Evolutionary conservation across 2,888 invertebrate species (phyloP).

Genomic region (Oscheius sp.): DNA sequence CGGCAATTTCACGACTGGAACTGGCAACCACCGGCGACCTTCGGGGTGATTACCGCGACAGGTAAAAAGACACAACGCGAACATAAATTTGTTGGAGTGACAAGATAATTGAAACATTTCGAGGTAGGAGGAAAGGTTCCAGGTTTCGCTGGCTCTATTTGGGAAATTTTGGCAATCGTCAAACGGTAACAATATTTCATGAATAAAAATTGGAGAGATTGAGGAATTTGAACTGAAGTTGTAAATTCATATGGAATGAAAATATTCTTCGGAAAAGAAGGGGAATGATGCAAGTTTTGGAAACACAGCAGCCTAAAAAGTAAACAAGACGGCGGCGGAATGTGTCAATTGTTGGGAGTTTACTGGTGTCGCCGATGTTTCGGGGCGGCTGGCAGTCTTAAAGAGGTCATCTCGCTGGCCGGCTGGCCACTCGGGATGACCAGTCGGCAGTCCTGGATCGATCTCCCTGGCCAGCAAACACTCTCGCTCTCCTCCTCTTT

Average conservation of each 20-base stretch:
- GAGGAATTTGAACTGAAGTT: too few relatives aligned
- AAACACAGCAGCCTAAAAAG: neutral
- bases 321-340: neutral
- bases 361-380: neutral
- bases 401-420: slow-evolving; percentile 33
- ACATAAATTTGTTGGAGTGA: too few relatives aligned
- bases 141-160: too few relatives aligned
- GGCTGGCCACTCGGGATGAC: slow-evolving; percentile 34
- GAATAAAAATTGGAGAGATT: too few relatives aligned
- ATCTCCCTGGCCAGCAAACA: slow-evolving; percentile 8
- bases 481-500: neutral
- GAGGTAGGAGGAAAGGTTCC: too few relatives aligned
- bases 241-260: too few relatives aligned
- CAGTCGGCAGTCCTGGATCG: slow-evolving; percentile 34
- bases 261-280: too few relatives aligned
- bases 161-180: too few relatives aligned
- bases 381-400: slow-evolving; percentile 9
- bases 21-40: neutral
- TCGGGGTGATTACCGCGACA: neutral
- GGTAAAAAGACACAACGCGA: neutral
- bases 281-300: too few relatives aligned
- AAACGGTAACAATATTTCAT: too few relatives aligned
- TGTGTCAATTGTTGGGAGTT: slow-evolving; percentile 6
- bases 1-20: neutral
- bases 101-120: too few relatives aligned